These are phyloP conservation scores for Nasua narica DNA, from an alignment of 2,797 vertebrate species.

Conservation along the genomic window DNA sequence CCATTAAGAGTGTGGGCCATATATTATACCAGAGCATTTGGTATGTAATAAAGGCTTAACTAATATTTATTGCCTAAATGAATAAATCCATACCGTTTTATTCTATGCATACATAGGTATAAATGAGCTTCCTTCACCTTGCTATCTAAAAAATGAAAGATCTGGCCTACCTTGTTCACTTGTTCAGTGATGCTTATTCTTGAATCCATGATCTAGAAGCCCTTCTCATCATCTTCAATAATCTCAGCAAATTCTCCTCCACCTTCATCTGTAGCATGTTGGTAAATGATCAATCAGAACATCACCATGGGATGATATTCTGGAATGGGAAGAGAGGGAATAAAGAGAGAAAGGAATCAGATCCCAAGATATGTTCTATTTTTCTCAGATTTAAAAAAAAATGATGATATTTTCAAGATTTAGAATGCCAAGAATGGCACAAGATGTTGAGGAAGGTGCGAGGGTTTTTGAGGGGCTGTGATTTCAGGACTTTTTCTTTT, in stretches of 20 bases:
- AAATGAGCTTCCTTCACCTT: not conserved
- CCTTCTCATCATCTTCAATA: not conserved
- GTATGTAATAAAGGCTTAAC: not conserved
- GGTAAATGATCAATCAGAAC: not conserved
- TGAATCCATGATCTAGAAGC: not conserved
- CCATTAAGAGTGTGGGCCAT: not conserved
- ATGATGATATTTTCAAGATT: not conserved
- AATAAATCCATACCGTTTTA: not conserved
- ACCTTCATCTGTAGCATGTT: not conserved
- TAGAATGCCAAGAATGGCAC: not conserved
- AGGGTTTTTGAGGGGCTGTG: not conserved
- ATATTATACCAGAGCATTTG: not conserved
- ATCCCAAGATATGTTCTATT: not conserved
- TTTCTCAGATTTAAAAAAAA: not conserved
- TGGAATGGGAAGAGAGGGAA: not conserved
- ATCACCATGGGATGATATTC: not conserved
- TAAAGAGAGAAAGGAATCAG: not conserved
- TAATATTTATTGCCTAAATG: not conserved
- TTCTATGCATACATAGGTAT: not conserved
- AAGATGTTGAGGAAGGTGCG: not conserved
- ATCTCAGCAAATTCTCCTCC: not conserved
- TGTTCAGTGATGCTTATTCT: not conserved
- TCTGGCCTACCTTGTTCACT: not conserved
- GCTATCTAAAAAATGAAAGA: not conserved
- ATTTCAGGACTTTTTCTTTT: not conserved